A percentile compares a stretch with the other conserved stretches of the same genome.
Conservation (phyloP, 2,113 vertebrate species). For the Bettongia penicillata region DNA sequence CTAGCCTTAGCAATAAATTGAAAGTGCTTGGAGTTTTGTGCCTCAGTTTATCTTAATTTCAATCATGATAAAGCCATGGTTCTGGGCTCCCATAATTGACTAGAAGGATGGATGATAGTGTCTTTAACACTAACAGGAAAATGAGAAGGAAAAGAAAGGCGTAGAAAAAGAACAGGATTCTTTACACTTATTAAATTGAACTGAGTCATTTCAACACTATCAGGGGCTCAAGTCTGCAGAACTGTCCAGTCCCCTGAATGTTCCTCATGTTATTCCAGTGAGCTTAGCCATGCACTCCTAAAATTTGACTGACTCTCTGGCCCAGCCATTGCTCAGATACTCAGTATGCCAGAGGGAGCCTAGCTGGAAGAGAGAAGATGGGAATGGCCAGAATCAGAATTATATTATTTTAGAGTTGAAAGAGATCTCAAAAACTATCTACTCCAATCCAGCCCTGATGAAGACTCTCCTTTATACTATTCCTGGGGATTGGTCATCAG, state of each 20-base stretch:
- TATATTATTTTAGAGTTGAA: background rate
- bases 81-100: background rate
- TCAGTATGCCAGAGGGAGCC: background rate
- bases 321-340: background rate
- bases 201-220: background rate
- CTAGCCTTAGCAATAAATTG: background rate
- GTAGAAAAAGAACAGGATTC: background rate
- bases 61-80: background rate
- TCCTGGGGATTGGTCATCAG: background rate
- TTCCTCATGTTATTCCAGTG: background rate
- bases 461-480: background rate
- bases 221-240: background rate
- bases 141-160: background rate
- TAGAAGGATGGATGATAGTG: background rate
- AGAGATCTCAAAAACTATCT: background rate
- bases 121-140: background rate
- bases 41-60: background rate
- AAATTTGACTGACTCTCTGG: background rate
- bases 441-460: background rate
- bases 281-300: background rate
- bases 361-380: background rate
- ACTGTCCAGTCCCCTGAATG: background rate
- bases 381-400: background rate
- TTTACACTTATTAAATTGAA: background rate
- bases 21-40: background rate